Conservation (phyloP, 1,140 invertebrate genomes). For the Apis cerana region DNA sequence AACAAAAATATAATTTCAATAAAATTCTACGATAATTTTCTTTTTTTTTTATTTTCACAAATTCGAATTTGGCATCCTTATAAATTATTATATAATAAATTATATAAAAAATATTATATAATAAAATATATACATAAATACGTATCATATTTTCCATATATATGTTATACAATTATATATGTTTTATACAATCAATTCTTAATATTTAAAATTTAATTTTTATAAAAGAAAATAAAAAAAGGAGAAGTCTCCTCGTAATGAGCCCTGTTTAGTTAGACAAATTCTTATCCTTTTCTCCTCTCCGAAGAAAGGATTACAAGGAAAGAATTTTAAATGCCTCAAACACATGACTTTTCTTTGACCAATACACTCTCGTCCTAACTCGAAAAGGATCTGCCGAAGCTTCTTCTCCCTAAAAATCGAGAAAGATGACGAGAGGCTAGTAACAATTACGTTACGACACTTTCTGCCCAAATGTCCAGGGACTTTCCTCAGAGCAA, state of each 20-base stretch:
- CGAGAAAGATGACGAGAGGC: slow-evolving; percentile 60
- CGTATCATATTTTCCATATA: too few species aligned
- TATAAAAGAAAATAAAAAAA: not conserved
- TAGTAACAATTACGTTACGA: slow-evolving; percentile 60
- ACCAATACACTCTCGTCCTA: slow-evolving; percentile 66
- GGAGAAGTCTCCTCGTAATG: slow-evolving; percentile 62
- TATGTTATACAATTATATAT: too few species aligned
- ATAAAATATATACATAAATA: too few species aligned
- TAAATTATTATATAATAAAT: not conserved
- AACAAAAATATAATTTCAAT: slow-evolving; percentile 2
- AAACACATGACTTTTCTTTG: slow-evolving; percentile 72
- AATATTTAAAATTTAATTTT: not conserved
- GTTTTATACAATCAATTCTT: too few species aligned
- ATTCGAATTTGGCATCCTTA: not conserved
- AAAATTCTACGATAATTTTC: not conserved
- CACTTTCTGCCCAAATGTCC: slow-evolving; percentile 70
- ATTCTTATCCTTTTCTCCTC: too few species aligned
- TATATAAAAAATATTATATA: not conserved
- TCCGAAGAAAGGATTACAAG: not conserved
- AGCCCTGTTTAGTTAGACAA: slow-evolving; percentile 70
- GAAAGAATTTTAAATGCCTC: not conserved
- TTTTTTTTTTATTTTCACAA: not conserved
- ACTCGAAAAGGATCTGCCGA: slow-evolving; percentile 64
- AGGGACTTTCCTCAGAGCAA: slow-evolving; percentile 74
- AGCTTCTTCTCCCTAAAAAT: slow-evolving; percentile 53